phyloP scores from a whole-genome alignment of 2,797 vertebrate species.

The Danio albolineatus region DNA sequence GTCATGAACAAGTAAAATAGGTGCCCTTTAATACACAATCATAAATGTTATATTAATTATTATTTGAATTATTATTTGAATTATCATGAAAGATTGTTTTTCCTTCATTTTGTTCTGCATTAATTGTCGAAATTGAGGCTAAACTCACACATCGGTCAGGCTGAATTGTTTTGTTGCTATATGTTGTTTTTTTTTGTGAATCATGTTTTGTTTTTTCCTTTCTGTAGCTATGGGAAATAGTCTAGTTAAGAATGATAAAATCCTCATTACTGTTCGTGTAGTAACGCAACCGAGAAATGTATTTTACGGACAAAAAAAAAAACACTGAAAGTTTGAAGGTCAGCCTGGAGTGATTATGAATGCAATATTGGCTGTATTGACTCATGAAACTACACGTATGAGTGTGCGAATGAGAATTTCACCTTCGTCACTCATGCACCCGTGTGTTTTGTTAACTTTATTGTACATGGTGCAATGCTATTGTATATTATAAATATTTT shows the following conservation, averaged over 20 bases:
- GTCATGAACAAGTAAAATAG: too few species aligned
- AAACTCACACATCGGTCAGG: background rate
- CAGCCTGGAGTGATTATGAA: background rate
- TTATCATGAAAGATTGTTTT: background rate
- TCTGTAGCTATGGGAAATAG: background rate
- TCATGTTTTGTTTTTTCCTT: background rate
- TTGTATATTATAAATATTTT: conserved; percentile 18
- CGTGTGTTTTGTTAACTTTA: conserved; percentile 35
- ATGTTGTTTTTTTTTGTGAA: conserved; percentile 22
- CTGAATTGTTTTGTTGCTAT: conserved; percentile 11
- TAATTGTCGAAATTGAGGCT: background rate
- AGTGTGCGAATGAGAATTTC: conserved; percentile 33
- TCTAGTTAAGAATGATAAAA: background rate
- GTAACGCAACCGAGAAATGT: conserved; percentile 35
- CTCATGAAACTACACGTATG: conserved; percentile 1
- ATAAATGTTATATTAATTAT: background rate
- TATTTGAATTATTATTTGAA: background rate
- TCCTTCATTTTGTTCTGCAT: background rate
- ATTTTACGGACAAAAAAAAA: conserved; percentile 32
- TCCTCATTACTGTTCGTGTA: conserved; percentile 16
- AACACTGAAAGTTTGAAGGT: conserved; percentile 12
- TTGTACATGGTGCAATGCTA: conserved; percentile 35
- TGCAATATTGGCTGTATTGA: conserved; percentile 16
- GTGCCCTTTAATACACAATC: too few species aligned
- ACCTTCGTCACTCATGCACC: conserved; percentile 15